Conservation (phyloP, 2,888 invertebrate genomes). For the Thysanoteuthis rhombus region DNA sequence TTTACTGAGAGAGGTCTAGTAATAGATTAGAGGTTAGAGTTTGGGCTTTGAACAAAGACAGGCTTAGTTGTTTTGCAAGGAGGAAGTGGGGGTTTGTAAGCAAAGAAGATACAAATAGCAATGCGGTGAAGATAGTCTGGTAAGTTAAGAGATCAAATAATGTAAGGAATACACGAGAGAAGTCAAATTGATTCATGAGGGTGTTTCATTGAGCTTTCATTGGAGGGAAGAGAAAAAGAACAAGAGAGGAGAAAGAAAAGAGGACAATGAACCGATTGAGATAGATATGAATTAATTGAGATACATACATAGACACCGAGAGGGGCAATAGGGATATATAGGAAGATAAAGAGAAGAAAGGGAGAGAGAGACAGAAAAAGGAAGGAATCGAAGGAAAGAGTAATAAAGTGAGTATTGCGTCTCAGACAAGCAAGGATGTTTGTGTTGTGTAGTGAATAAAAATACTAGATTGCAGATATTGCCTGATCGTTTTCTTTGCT, state of each 20-base stretch:
- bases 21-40: neutral
- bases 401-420: too few species aligned
- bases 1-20: neutral
- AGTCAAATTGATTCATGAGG: neutral
- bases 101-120: neutral
- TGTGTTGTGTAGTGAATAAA: too few species aligned
- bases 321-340: neutral
- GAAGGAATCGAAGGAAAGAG: neutral
- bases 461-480: too few species aligned
- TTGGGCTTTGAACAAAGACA: neutral
- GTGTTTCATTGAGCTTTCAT: neutral
- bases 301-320: neutral
- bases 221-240: neutral
- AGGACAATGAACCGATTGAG: too few species aligned
- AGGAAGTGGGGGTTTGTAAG: neutral
- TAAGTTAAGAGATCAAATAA: constrained; percentile 12
- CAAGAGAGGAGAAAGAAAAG: neutral
- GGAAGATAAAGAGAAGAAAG: neutral
- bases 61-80: neutral
- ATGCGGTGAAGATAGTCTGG: neutral
- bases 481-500: too few species aligned
- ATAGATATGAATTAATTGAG: neutral
- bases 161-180: neutral
- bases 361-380: neutral
- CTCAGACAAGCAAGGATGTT: too few species aligned